phyloP scores from a whole-genome alignment of 2,888 invertebrate genomes.

The Hyposoter didymator region DNA sequence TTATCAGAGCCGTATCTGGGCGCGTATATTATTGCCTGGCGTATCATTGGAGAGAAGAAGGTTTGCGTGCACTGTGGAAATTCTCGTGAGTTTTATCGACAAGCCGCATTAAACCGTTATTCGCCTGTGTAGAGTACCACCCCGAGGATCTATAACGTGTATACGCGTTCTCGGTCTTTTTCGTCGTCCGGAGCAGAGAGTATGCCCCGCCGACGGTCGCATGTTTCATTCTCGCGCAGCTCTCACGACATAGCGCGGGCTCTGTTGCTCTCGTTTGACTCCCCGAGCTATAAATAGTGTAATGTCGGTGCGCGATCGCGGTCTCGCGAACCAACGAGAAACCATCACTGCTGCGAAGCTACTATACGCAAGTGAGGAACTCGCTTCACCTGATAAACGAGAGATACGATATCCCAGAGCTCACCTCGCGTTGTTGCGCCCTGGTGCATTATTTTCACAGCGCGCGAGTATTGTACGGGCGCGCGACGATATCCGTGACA shows the following conservation, averaged over 20 bases:
- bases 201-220: conserved; percentile 51
- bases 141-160: not conserved
- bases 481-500: conserved; percentile 18
- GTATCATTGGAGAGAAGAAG: conserved; percentile 45
- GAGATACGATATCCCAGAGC: conserved; percentile 57
- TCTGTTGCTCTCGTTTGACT: conserved; percentile 42
- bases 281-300: conserved; percentile 60
- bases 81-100: conserved; percentile 70
- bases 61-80: conserved; percentile 67
- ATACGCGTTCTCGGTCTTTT: conserved; percentile 17
- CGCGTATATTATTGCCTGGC: conserved; percentile 17
- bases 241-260: conserved; percentile 33
- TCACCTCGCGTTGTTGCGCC: conserved; percentile 33
- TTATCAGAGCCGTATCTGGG: not conserved
- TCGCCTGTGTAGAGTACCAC: conserved; percentile 61
- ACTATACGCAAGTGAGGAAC: conserved; percentile 28
- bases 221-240: conserved; percentile 62
- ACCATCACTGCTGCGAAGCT: conserved; percentile 47
- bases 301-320: conserved; percentile 50
- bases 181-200: conserved; percentile 35
- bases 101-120: conserved; percentile 68
- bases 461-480: conserved; percentile 6
- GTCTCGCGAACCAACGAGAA: conserved; percentile 55
- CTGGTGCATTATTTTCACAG: conserved; percentile 54
- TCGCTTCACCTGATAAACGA: conserved; percentile 51